Conservation (phyloP, 2,113 vertebrate genomes). For the Melanocharis versteri region DNA sequence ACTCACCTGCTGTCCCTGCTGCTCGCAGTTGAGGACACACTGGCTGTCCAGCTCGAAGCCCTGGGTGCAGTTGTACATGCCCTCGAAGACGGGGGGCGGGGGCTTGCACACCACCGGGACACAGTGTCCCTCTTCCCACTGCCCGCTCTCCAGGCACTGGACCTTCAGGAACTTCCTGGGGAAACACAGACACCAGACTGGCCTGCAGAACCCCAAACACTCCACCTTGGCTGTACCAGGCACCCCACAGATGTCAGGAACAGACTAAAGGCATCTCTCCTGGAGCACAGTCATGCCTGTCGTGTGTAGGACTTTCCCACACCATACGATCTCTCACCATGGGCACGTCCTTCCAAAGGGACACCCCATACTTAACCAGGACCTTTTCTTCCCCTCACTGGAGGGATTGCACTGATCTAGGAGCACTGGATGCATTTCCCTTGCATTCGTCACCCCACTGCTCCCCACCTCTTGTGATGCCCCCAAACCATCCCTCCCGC, state of each 20-base stretch:
- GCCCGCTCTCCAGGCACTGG: constrained; percentile 85
- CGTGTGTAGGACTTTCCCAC: rapidly evolving
- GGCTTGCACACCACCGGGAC: constrained; percentile 83
- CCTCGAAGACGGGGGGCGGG: constrained; percentile 83
- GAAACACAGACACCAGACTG: neutral
- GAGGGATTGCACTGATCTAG: neutral
- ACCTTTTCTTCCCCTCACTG: neutral
- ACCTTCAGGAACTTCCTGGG: constrained; percentile 88
- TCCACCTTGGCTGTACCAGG: neutral
- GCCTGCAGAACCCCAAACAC: neutral
- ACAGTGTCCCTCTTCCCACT: constrained; percentile 84
- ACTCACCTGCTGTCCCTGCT: constrained; percentile 75
- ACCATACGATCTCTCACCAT: too few species aligned
- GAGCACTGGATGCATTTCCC: neutral
- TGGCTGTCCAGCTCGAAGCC: constrained; percentile 81
- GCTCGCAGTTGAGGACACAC: constrained; percentile 83
- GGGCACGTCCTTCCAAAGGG: neutral
- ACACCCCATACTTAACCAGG: neutral
- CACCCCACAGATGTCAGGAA: neutral
- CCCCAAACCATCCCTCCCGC: neutral
- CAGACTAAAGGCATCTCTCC: neutral
- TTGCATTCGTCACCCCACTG: neutral
- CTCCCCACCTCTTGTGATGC: neutral
- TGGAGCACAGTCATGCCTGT: neutral
- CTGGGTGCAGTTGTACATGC: constrained; percentile 91